Evolutionary conservation across 2,888 invertebrate species (phyloP), one percentile per base, ranked within the genome.

Genomic region (Crepidodera aurea): DNA sequence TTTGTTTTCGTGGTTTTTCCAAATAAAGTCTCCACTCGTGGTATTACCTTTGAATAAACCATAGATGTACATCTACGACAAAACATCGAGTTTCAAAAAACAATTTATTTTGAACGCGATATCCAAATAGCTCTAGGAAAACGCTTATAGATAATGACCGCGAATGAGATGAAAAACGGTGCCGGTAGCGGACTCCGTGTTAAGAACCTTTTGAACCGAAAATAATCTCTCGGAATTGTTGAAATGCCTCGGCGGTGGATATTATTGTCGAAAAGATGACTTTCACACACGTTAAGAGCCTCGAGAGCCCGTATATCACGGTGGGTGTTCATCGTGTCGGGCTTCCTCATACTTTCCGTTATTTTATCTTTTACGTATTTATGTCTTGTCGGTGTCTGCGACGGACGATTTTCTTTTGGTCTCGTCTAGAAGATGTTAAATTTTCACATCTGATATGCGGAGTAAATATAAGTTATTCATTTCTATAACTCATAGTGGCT

Each of bases 171-270:
- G 22, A 44, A 22, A 44, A 44, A 44, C 44, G 19, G n/a, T 16
- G 42, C 5, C 42, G 42, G 22, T 34, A n/a, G 13, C 13, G 34
- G 4, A 12, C n/a, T 34, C 13, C 13, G 12, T 44, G 44, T 19
- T 44, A 22, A 44, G 44, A 44, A 42, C 42, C 42, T 42, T 42
- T 42, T 19, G 42, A 13, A 44, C 44, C 44, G 44, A 44, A 44
- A 44, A 44, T 44, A 42, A 16, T 10, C 15, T 42, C 22, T 44
- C 8, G 22, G 44, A 44, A 44, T 44, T 44, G 44, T 44, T 44
- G 44, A 44, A 44, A 44, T 22, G 19, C 44, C 22, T 44, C 22
- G 44, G 4, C 22, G 22, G 44, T 44, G 12, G 44, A 16, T 44
- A 44, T 44, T 44, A 22, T 44, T 22, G 44, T 44, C 44, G 22